Evolutionary conservation across 2,888 invertebrate genomes (phyloP).

Genomic region (Drosophila trichaetosa): DNA sequence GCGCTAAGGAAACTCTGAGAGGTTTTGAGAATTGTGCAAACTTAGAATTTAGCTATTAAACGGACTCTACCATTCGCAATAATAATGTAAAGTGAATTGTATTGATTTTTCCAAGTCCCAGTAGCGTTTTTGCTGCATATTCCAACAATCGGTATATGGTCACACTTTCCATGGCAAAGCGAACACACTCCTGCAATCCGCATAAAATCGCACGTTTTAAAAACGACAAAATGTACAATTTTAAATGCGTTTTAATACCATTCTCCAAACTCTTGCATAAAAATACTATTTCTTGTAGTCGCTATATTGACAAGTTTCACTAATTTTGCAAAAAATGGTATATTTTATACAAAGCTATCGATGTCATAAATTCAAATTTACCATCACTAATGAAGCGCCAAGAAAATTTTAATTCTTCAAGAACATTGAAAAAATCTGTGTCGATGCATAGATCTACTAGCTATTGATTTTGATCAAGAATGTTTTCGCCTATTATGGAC

Average conservation of each 20-base stretch:
- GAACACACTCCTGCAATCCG: neutral
- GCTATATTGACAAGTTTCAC: neutral
- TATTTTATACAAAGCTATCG: neutral
- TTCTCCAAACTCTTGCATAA: neutral
- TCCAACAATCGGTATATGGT: constrained; percentile 14
- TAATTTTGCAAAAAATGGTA: neutral
- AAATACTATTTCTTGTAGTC: neutral
- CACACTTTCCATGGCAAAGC: constrained; percentile 25
- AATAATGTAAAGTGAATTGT: constrained; percentile 32
- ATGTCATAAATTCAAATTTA: neutral
- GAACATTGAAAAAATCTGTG: neutral
- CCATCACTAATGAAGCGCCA: neutral
- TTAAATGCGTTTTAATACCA: neutral
- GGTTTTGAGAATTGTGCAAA: neutral
- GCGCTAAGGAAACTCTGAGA: neutral
- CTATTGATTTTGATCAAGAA: neutral
- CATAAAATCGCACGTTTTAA: neutral
- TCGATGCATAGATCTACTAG: neutral
- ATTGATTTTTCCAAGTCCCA: constrained; percentile 54
- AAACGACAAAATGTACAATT: neutral
- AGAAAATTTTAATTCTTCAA: neutral
- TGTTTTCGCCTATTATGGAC: too few species aligned
- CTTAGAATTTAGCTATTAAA: constrained; percentile 15
- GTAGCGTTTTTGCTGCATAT: constrained; percentile 4
- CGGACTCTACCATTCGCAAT: constrained; percentile 26